Conservation (phyloP, 2,888 invertebrate species). For the Macaria liturata region DNA sequence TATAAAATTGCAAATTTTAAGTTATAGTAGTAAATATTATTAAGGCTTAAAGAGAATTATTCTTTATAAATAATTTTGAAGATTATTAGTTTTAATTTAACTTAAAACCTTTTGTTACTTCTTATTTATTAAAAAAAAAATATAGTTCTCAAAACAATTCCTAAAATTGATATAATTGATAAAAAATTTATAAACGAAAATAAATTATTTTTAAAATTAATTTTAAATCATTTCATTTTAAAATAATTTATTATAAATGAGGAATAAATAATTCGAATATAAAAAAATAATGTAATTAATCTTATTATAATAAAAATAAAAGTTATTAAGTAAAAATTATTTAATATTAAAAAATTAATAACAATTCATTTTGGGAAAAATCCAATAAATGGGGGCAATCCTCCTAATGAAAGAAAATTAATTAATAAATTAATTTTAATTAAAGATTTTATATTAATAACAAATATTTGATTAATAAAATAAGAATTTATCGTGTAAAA, state of each 20-base stretch:
- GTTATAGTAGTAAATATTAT: constrained; percentile 51
- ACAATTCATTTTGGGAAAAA: constrained; percentile 85
- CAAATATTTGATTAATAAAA: constrained; percentile 79
- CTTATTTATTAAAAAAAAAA: constrained; percentile 52
- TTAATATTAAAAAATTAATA: constrained; percentile 77
- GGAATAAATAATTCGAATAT: constrained; percentile 78
- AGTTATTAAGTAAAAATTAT: constrained; percentile 64
- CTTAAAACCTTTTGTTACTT: constrained; percentile 73
- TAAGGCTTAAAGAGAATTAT: constrained; percentile 83
- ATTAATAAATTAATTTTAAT: constrained; percentile 78
- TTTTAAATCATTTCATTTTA: constrained; percentile 74
- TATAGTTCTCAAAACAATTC: constrained; percentile 63
- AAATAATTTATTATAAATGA: constrained; percentile 73
- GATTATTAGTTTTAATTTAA: constrained; percentile 84
- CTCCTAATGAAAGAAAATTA: constrained; percentile 83
- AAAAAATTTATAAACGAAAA: constrained; percentile 51
- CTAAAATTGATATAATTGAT: constrained; percentile 51
- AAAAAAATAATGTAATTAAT: constrained; percentile 81
- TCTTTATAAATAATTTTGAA: constrained; percentile 85
- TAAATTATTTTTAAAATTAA: constrained; percentile 59
- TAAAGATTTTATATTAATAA: constrained; percentile 58
- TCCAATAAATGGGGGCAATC: constrained; percentile 84
- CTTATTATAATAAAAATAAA: constrained; percentile 77
- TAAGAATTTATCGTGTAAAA: constrained; percentile 76
- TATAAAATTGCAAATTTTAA: constrained; percentile 86